Conservation (phyloP, 1,140 invertebrate species). For the Drosophila elegans region DNA sequence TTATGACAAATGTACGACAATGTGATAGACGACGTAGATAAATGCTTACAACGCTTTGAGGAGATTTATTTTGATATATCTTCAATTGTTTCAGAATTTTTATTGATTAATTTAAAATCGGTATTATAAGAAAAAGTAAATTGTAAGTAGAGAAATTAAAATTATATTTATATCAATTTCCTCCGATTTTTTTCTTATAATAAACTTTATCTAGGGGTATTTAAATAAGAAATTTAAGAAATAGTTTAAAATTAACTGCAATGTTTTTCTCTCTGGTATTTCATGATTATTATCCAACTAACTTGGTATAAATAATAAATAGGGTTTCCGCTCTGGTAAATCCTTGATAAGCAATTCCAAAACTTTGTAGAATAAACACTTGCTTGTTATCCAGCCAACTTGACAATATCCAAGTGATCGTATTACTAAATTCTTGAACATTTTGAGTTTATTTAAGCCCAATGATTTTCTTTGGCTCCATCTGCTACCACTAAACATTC, state of each 20-base stretch:
- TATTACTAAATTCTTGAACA: conserved; percentile 4
- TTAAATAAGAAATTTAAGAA: no score
- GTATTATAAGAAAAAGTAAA: no score
- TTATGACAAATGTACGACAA: conserved; percentile 11
- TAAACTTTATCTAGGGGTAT: no score
- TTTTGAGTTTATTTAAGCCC: conserved; percentile 1
- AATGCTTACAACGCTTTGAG: neutral
- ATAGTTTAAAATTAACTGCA: no score
- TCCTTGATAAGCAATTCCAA: neutral
- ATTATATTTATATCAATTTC: no score
- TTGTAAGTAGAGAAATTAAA: no score
- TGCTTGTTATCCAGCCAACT: neutral
- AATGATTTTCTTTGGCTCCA: conserved; percentile 3
- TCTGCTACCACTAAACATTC: conserved; percentile 46
- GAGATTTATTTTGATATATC: neutral
- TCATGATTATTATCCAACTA: no score
- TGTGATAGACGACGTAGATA: neutral
- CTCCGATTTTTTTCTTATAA: no score
- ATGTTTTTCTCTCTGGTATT: no score
- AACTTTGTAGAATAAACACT: neutral
- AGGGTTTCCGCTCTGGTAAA: no score
- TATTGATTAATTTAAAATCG: no score
- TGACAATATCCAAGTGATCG: neutral
- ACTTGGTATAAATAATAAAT: no score
- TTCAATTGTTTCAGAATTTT: neutral